Evolutionary conservation across 2,888 invertebrate genomes (phyloP), one percentile per base, ranked within the genome.

Genomic region (Drosophila kambysellisi): DNA sequence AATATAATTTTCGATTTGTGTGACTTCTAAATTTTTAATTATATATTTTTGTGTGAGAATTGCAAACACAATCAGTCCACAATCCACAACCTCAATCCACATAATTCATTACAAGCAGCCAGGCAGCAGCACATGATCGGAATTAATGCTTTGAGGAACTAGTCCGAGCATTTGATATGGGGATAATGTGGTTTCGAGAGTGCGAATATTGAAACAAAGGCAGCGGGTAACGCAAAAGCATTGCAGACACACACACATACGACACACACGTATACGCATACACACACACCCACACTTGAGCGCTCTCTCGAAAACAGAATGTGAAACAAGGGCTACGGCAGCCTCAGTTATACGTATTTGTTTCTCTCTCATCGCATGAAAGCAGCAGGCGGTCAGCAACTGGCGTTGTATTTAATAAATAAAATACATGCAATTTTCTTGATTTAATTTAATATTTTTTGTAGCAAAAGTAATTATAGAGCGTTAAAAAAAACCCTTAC

Each of bases 141-240:
- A 83, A 80, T 64, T 75, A 66, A 71, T 76, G 54, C 66, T 72
- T 70, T 70, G 56, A 60, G 70, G 87, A 70, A 81, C 83, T 79
- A 81, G 65, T 56, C 66, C 66, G 77, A 81, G 79, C 71, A 79
- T 87, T 89, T 82, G 76, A 84, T 84, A 89, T 87, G 83, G 84
- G 83, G 84, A 78, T 81, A 86, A 81, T 79, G 69, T 77, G 81
- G 52, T 65, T 39, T 15, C 20, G 46, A 50, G 58, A 66, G 79
- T 62, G 76, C 50, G 63, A 64, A 71, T 58, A 70, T 77, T 77
- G 83, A 80, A 85, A 85, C 90, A 85, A 85, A 85, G 90, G 88
- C 71, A 82, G 90, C 84, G 88, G 78, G 53, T 51, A 79, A 81
- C 52, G 70, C 76, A 84, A 89, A 77, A 89, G 85, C 82, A 84